Evolutionary conservation across 2,113 vertebrate species (phyloP).

Genomic region (Apistogramma diplotaenia): DNA sequence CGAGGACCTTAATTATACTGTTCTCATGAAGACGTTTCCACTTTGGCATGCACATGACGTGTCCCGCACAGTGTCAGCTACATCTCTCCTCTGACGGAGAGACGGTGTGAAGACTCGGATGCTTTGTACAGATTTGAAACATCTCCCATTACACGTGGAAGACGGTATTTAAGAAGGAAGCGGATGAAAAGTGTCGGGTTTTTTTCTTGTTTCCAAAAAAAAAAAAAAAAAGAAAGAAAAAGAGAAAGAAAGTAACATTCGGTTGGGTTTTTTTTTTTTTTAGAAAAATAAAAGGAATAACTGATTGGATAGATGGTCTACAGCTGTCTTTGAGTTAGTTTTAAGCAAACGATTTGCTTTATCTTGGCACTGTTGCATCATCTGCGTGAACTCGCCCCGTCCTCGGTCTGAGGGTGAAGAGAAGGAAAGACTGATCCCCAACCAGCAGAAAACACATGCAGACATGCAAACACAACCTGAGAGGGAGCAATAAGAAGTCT

Average conservation of each 20-base stretch:
- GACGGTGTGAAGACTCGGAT: constrained; percentile 63
- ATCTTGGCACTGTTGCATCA: constrained; percentile 62
- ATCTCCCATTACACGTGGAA: constrained; percentile 75
- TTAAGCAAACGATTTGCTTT: constrained; percentile 43
- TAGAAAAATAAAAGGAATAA: neutral
- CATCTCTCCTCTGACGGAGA: constrained; percentile 22
- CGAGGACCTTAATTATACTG: constrained; percentile 44
- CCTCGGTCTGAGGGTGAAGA: constrained; percentile 17
- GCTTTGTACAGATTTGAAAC: constrained; percentile 68
- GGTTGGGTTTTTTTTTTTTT: constrained; percentile 14
- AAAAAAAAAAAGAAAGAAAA: neutral
- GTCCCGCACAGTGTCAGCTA: constrained; percentile 69
- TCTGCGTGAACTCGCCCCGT: constrained; percentile 18
- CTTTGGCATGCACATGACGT: constrained; percentile 78
- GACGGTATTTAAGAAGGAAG: constrained; percentile 74
- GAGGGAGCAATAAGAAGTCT: constrained; percentile 68
- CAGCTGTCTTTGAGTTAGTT: constrained; percentile 34
- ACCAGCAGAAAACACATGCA: constrained; percentile 78
- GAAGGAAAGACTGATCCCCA: constrained; percentile 50
- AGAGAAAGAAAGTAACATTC: constrained; percentile 30
- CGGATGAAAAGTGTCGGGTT: constrained; percentile 36
- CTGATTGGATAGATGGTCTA: constrained; percentile 18
- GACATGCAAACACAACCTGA: constrained; percentile 84
- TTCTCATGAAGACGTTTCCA: constrained; percentile 68
- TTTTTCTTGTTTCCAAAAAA: neutral